Base-by-base conservation (phyloP, 2,888 invertebrate genomes). In the Melangyna quadrimaculata region DNA sequence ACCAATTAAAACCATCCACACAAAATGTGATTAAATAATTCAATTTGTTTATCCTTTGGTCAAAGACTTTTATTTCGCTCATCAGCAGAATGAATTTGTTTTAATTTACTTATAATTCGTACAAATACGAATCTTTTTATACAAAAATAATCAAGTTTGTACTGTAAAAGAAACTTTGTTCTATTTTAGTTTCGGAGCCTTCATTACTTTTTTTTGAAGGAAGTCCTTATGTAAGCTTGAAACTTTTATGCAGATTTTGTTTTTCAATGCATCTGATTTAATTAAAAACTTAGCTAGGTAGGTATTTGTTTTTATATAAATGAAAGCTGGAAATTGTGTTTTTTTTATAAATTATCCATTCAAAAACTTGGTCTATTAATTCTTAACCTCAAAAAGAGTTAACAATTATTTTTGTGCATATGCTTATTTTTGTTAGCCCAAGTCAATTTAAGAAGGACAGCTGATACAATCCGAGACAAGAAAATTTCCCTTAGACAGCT, bases 11-110 rank as follows among this genome's bases (percentile, higher is more conserved):
- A 40, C 10, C 0, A 3, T 3, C n/a, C 22, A 45, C 40, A 55
- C 29, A 40, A 45, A 78, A 71, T 40, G 12, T 3, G 22, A 78
- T 63, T 43, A 55, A 78, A 71, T 65, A 35, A 61, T 40, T 40
- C n/a, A 65, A 55, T 63, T 40, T 51, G 19, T 24, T 74, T 55
- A 5, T 12, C 32, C 32, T 43, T 32, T 43, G 5, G 40, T 63
- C 53, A 40, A 53, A 65, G 29, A 12, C 2, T 40, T 51, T 73
- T 24, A 65, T 55, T 55, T 71, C 37, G 3, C 35, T 61, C 6
- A 14, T 61, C 6, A 14, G 0, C 9, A 12, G 4, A 29, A 17
- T 35, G 12, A 22, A 14, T 14, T 37, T 59, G 32, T 57, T 57
- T 35, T 19, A 32, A 19, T 22, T 35, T 59, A 14, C 24, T 59